Evolutionary conservation across 2,113 vertebrate species (phyloP), one percentile per base, ranked within the genome.

Genomic region (Notothenia rossii): DNA sequence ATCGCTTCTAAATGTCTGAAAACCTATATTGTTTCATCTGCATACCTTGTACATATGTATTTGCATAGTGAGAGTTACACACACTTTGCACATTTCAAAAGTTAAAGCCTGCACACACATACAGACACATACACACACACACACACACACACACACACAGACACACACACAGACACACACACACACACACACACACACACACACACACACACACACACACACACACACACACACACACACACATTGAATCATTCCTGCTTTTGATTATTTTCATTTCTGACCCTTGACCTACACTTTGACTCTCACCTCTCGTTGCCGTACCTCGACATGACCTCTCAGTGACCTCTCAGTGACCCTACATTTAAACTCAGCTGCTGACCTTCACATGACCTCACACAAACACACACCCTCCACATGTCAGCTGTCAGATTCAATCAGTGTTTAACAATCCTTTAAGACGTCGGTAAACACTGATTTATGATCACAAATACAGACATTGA

Each of bases 391-490:
- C 55, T 18, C 55, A 15, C 65, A 18, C 51, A 1, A 2, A 40
- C 18, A 53, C 58, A 18, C 33, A 14, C 48, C 13, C 5, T n/a
- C 55, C 77, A 84, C 62, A 79, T 83, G 63, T 65, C 51, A 6
- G 0, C 68, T 59, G 72, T 72, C 85, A 49, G 0, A 36, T 64
- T 4, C 11, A 54, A 82, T 88, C 64, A 75, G 25, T 15, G 18
- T 33, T n/a, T n/a, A n/a, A n/a, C n/a, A n/a, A n/a, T 5, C 7
- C 49, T 64, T 18, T 36, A n/a, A 46, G 43, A 58, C 43, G 3
- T 43, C 0, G 7, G 9, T 69, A 4, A 15, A 14, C 49, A 12
- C 14, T 20, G 20, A 15, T 29, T 64, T 17, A 20, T 36, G 36
- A 36, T 29, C 25, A 29, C 25, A 29, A 3, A 29, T 29, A 36